Conservation (phyloP, 2,113 vertebrate species). For the Corythoichthys haematopterus region DNA sequence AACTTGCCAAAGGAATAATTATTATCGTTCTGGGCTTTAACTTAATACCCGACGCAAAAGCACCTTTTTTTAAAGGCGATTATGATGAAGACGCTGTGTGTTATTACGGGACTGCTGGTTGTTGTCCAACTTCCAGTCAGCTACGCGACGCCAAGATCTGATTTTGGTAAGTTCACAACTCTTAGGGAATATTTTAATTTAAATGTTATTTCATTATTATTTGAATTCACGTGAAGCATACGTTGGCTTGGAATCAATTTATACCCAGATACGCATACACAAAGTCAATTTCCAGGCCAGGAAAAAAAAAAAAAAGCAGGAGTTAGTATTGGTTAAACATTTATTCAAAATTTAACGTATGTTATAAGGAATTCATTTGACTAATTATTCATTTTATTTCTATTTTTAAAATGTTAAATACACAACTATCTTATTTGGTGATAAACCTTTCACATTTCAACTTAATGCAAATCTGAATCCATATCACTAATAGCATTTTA, state of each 20-base stretch:
- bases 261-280: background rate
- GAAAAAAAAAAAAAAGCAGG: no score
- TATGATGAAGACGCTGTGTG: conserved; percentile 18
- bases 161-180: conserved; percentile 42
- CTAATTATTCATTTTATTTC: no score
- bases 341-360: no score
- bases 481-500: no score
- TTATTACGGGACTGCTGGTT: conserved; percentile 46
- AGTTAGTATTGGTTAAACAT: no score
- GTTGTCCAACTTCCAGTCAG: conserved; percentile 45
- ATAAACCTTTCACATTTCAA: no score
- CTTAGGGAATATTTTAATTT: background rate
- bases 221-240: background rate
- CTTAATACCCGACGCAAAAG: background rate
- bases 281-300: background rate
- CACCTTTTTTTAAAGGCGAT: no score
- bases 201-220: background rate
- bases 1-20: background rate
- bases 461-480: no score
- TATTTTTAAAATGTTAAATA: no score
- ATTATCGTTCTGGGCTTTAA: background rate
- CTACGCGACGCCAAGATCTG: conserved; percentile 11
- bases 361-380: no score
- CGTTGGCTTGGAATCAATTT: no score
- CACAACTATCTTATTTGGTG: no score